phyloP scores from a whole-genome alignment of 2,797 vertebrate species.

The Anabacerthia variegaticeps region DNA sequence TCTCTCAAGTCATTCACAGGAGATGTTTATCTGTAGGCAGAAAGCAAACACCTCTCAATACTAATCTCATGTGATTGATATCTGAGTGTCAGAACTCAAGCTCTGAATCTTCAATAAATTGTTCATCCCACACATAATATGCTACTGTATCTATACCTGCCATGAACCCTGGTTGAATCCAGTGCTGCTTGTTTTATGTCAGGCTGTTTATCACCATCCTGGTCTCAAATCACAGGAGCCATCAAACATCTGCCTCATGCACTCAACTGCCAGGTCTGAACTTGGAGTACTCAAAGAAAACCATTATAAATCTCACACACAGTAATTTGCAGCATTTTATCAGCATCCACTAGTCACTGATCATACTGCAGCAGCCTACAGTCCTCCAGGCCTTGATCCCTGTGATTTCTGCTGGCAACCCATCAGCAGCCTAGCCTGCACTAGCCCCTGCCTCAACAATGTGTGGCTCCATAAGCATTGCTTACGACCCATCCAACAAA shows the following conservation, averaged over 20 bases:
- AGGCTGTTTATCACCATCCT: background rate
- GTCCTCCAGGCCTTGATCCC: background rate
- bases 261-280: background rate
- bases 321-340: background rate
- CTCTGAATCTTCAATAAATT: background rate
- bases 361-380: background rate
- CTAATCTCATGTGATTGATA: background rate
- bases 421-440: background rate
- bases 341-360: background rate
- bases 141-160: background rate
- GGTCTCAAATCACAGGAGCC: background rate
- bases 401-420: background rate
- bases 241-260: background rate
- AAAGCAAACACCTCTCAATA: background rate
- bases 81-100: background rate
- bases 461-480: background rate
- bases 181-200: background rate
- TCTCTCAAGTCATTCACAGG: background rate
- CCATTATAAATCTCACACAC: background rate
- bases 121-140: background rate
- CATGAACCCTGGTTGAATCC: background rate
- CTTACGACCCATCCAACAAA: background rate
- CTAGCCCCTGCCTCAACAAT: too few relatives aligned
- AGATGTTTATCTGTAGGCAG: constrained; percentile 4
- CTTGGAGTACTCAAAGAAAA: background rate